Evolutionary conservation across 2,888 invertebrate genomes (phyloP), one percentile per base, ranked within the genome.

Genomic region (Coelopa pilipes): DNA sequence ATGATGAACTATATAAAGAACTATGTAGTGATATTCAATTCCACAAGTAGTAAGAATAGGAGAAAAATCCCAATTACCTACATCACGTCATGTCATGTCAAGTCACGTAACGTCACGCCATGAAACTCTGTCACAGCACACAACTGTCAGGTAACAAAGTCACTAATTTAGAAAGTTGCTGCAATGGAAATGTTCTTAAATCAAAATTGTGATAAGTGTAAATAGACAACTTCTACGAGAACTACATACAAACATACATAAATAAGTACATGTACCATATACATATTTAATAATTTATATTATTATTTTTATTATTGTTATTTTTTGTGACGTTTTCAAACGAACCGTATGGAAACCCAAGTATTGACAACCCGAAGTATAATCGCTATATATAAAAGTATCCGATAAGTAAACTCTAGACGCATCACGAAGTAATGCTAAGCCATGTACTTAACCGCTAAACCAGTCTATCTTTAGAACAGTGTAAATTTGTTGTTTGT

Each of bases 401-500:
- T 2, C 7, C 7, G 4, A 7, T 34, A 34, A 34, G 34, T 34
- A 34, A 34, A 34, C 34, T 34, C 34, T 34, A 34, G 34, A 34
- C 34, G 34, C 34, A 34, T 34, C 34, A 34, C 34, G 7, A 34
- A 34, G 34, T 34, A 4, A 34, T 34, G 34, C 45, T 53, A 24
- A 24, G 67, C 55, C 17, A 21, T 70, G 70, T 70, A 70, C 70
- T 70, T 70, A 70, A 70, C 19, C 60, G 70, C 70, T 60, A 59
- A 70, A 59, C 70, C 34, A 34, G 7, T 34, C 34, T 49, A 53
- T 53, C 13, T 50, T 3, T n/a, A 67, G 53, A 19, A 17, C 34
- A 67, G 50, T 15, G 45, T 46, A 12, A 45, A 46, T 21, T 19
- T 17, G 12, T 59, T 59, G n/a, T 53, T 53, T 53, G 53, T 53